phyloP scores from a whole-genome alignment of 2,888 invertebrate species.

The Dascillus cervinus region DNA sequence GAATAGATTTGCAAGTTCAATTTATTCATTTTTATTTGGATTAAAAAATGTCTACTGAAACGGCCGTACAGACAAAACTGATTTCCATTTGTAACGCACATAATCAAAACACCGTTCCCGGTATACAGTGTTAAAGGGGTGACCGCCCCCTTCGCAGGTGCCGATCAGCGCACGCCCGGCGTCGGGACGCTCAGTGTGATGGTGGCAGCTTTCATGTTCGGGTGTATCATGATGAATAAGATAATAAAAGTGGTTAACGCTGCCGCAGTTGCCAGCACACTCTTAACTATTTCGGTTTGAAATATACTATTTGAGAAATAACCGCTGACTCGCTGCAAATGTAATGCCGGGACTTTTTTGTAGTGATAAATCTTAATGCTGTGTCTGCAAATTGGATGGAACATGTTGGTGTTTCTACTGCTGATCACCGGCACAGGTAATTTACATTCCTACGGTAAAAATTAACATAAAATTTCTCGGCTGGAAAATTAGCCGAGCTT shows the following conservation, averaged over 20 bases:
- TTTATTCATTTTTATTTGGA: no score
- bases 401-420: slow-evolving; percentile 20
- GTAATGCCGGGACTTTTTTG: no score
- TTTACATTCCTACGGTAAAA: no score
- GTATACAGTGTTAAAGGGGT: slow-evolving; percentile 15
- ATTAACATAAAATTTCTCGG: no score
- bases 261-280: slow-evolving; percentile 6
- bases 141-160: slow-evolving; percentile 16
- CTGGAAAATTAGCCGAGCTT: no score
- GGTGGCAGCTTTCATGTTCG: slow-evolving; percentile 26
- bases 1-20: no score
- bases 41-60: no score
- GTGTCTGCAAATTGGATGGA: slow-evolving; percentile 18
- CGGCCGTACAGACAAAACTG: slow-evolving; percentile 6
- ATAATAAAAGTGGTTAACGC: slow-evolving; percentile 9
- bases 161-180: slow-evolving; percentile 29
- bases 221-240: slow-evolving; percentile 22
- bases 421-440: slow-evolving; percentile 9
- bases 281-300: slow-evolving; percentile 9
- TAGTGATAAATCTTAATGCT: no score
- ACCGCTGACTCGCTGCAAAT: no score
- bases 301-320: no score
- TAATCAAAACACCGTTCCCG: slow-evolving; percentile 17
- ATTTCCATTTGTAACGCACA: slow-evolving; percentile 12
- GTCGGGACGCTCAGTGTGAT: slow-evolving; percentile 34